These are phyloP conservation scores for Hydrotaea cyrtoneurina DNA, from an alignment of 2,888 invertebrate species.

Conservation along the genomic window DNA sequence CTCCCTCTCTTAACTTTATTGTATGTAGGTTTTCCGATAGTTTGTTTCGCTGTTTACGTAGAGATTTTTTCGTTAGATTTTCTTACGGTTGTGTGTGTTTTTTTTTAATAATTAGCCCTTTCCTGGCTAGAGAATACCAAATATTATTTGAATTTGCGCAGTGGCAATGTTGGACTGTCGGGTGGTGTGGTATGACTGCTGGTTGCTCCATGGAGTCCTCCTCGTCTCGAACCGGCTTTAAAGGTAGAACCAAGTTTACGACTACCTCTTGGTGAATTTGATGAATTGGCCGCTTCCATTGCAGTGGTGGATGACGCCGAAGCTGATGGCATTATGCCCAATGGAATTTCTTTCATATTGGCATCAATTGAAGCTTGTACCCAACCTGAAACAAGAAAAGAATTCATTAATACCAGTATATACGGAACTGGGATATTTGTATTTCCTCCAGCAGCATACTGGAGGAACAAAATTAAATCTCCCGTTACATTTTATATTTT, in stretches of 20 bases:
- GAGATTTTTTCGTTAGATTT: constrained; percentile 41
- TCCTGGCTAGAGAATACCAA: constrained; percentile 67
- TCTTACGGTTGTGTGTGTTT: constrained; percentile 11
- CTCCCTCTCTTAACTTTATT: constrained; percentile 22
- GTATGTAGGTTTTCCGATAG: constrained; percentile 23
- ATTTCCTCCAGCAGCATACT: no score
- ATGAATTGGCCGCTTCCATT: constrained; percentile 75
- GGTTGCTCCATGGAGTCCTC: constrained; percentile 71
- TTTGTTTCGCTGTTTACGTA: constrained; percentile 63
- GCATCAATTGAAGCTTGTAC: constrained; percentile 78
- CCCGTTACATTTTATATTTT: no score
- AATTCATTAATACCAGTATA: no score
- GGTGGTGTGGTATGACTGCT: constrained; percentile 72
- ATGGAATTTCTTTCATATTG: constrained; percentile 72
- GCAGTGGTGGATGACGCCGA: constrained; percentile 77
- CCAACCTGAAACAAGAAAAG: constrained; percentile 75
- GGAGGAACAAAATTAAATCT: no score
- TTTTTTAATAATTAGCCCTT: constrained; percentile 47
- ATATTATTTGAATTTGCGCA: constrained; percentile 79
- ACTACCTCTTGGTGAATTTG: constrained; percentile 78
- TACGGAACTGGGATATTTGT: background rate
- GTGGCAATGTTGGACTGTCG: constrained; percentile 80
- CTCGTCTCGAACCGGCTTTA: constrained; percentile 77
- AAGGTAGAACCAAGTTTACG: constrained; percentile 78
- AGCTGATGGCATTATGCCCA: constrained; percentile 74